Evolutionary conservation across 2,113 vertebrate species (phyloP).

Genomic region (Romanogobio albipinnatus): DNA sequence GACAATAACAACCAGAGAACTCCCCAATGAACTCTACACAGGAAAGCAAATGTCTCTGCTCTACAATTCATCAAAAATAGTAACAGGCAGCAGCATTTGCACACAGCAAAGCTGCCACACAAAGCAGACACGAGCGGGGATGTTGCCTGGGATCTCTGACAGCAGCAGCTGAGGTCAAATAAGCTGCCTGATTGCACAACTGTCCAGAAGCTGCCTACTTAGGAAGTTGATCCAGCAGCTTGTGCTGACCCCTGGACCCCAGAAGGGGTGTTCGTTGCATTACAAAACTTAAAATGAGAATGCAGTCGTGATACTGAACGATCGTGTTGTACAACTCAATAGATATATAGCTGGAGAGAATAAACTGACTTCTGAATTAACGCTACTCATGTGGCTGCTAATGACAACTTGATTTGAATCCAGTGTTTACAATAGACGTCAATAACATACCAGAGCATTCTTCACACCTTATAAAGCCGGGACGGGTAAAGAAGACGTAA

Average conservation of each 20-base stretch:
- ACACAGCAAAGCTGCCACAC: constrained; percentile 18
- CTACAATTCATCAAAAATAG: constrained; percentile 69
- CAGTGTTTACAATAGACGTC: constrained; percentile 22
- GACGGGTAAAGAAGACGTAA: not conserved
- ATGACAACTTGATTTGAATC: constrained; percentile 4
- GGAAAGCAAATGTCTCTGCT: constrained; percentile 68
- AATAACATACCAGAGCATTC: not conserved
- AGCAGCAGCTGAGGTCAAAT: constrained; percentile 22
- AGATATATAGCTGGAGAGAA: not conserved
- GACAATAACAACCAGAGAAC: constrained; percentile 68
- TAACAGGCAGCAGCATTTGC: constrained; percentile 55
- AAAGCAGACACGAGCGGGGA: constrained; percentile 1
- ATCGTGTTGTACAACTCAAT: not conserved
- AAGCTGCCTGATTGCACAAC: constrained; percentile 15
- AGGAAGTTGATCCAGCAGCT: constrained; percentile 38
- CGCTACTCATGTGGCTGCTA: not conserved
- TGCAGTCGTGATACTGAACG: not conserved
- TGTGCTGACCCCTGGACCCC: constrained; percentile 32
- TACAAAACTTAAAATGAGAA: not conserved
- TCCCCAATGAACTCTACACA: constrained; percentile 63
- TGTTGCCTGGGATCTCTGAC: constrained; percentile 18
- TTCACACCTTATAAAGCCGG: constrained; percentile 3
- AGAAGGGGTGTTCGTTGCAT: not conserved
- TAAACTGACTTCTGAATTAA: not conserved
- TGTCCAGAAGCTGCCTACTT: constrained; percentile 38